Conservation (phyloP, 1,140 invertebrate species). For the Solenopsis invicta region DNA sequence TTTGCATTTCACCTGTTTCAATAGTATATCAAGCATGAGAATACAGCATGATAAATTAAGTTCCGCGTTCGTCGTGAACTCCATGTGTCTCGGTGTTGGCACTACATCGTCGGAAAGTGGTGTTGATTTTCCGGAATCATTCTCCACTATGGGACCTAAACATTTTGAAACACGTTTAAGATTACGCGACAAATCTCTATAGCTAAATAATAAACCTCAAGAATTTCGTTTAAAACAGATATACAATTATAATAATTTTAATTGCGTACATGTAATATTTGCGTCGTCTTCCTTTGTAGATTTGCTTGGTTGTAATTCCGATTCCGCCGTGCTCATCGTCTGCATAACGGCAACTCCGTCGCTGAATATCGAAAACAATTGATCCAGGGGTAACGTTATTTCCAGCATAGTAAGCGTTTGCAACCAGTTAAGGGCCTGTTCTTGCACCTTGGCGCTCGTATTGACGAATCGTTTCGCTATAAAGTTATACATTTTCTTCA, state of each 20-base stretch:
- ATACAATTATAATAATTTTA: background rate
- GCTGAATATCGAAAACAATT: constrained; percentile 96
- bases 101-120: constrained; percentile 91
- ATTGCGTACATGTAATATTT: constrained; percentile 88
- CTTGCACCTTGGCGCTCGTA: constrained; percentile 94
- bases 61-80: constrained; percentile 90
- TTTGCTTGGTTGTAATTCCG: constrained; percentile 86
- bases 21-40: constrained; percentile 97
- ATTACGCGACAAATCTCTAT: background rate
- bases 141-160: constrained; percentile 89
- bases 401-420: constrained; percentile 96
- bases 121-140: constrained; percentile 91
- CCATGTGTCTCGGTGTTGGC: constrained; percentile 88
- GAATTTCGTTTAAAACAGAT: too few species aligned
- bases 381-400: constrained; percentile 94
- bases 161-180: background rate
- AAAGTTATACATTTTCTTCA: constrained; percentile 98
- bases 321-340: constrained; percentile 84
- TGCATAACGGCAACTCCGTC: constrained; percentile 92
- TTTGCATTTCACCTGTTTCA: constrained; percentile 93
- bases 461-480: constrained; percentile 95
- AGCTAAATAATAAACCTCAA: background rate
- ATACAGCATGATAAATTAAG: constrained; percentile 97
- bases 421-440: constrained; percentile 98
- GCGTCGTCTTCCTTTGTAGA: constrained; percentile 81